Evolutionary conservation across 2,797 vertebrate species (phyloP), one percentile per base, ranked within the genome.

Genomic region (Benthosema pterotum): DNA sequence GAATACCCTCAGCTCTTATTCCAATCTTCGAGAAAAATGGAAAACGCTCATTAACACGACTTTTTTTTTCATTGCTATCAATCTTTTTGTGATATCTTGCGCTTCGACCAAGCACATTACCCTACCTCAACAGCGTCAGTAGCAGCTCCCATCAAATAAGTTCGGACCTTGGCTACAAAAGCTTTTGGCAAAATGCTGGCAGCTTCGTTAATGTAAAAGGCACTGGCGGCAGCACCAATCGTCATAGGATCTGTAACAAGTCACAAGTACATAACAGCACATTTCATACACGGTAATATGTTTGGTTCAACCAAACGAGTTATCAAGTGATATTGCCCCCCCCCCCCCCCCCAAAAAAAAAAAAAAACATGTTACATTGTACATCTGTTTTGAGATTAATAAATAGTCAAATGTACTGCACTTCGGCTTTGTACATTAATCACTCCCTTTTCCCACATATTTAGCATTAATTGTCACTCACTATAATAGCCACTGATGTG

Each of bases 111-210:
- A 38, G 32, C 32, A 11, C 32, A 38, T 87, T 73, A 25, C 3
- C 22, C 22, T 25, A 96, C 94, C 94, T 96, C 91, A n/a, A 94
- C 49, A 52, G 92, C 86, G 84, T 94, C 90, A 79, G 84, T 79
- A 72, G 89, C 86, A 65, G 82, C 91, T 83, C 94, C 94, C 74
- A 93, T 82, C 16, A 96, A 52, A 72, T 92, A 90, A 51, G 88
- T 79, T 57, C 22, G 90, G 50, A 92, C 69, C 81, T 91, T 93
- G 45, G 84, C 84, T 2, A 92, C 16, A 50, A 91, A 16, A 17
- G 75, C 65, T 55, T 74, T 76, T 69, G 93, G 93, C 64, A 96
- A 60, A 74, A 86, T 81, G 49, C 81, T 91, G 47, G 87, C 84
- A 0, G 74, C 91, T 46, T 93, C 91, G 63, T 94, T 94, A 82